Evolutionary conservation across 2,888 invertebrate species (phyloP).

Genomic region (Cepaea hortensis): DNA sequence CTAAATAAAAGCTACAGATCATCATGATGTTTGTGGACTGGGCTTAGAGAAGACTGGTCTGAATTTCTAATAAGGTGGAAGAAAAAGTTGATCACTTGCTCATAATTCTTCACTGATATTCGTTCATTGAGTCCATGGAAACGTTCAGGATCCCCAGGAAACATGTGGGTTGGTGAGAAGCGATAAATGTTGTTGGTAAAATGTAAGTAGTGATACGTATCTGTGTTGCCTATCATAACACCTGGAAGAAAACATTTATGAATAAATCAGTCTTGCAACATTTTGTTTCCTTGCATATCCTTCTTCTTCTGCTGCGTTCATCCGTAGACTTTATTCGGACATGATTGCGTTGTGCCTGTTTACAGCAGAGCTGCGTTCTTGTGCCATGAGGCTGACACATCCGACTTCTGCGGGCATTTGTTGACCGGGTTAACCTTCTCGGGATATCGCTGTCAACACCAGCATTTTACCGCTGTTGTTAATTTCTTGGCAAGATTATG

Average conservation of each 20-base stretch:
- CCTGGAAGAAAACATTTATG: conserved; percentile 57
- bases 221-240: conserved; percentile 77
- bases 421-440: no score
- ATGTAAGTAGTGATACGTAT: conserved; percentile 77
- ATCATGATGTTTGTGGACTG: conserved; percentile 61
- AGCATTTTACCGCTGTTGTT: no score
- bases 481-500: no score
- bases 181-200: conserved; percentile 77
- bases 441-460: no score
- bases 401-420: no score
- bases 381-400: no score
- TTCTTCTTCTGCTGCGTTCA: no score
- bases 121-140: conserved; percentile 79
- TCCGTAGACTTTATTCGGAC: no score
- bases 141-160: conserved; percentile 71
- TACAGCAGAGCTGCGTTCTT: no score
- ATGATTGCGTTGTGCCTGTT: no score
- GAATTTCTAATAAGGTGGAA: conserved; percentile 77
- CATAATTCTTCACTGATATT: conserved; percentile 76
- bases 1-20: conserved; percentile 38
- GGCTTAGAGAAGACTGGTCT: conserved; percentile 63
- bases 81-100: conserved; percentile 77
- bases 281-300: no score
- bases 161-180: conserved; percentile 75
- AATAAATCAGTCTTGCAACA: no score